Conservation (phyloP, 2,113 vertebrate species). For the Mobula hypostoma region DNA sequence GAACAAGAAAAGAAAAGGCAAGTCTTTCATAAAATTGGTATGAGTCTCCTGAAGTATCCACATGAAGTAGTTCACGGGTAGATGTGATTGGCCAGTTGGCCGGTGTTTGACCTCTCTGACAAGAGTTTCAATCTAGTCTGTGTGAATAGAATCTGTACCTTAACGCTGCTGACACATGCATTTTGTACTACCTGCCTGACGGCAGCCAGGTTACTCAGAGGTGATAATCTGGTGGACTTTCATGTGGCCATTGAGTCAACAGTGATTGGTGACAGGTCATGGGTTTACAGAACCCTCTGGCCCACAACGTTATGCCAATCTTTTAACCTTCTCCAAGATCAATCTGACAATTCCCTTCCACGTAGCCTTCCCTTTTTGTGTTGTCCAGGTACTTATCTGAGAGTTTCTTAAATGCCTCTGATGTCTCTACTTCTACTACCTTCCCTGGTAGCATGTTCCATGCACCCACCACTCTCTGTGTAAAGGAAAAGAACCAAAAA, state of each 20-base stretch:
- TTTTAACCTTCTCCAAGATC: too few relatives aligned
- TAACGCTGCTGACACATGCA: not conserved
- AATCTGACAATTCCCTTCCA: too few relatives aligned
- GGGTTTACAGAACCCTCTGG: not conserved
- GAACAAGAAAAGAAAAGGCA: conserved; percentile 80
- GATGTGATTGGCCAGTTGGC: not conserved
- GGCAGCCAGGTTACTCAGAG: not conserved
- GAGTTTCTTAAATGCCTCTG: too few relatives aligned
- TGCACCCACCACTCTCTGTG: too few relatives aligned
- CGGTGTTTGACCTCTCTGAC: not conserved
- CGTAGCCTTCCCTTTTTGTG: too few relatives aligned
- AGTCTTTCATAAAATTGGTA: conserved; percentile 35
- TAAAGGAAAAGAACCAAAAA: too few relatives aligned
- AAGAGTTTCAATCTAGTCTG: too few relatives aligned
- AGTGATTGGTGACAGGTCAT: not conserved
- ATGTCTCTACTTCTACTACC: too few relatives aligned
- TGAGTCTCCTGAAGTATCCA: not conserved
- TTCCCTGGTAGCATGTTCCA: too few relatives aligned
- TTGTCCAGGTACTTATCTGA: too few relatives aligned
- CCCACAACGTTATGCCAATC: too few relatives aligned
- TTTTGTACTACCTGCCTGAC: not conserved
- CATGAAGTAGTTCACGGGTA: not conserved
- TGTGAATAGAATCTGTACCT: not conserved
- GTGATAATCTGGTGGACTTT: not conserved
- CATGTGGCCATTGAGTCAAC: not conserved